Base-by-base conservation (phyloP, 2,113 vertebrate genomes). In the Nothoprocta perdicaria region DNA sequence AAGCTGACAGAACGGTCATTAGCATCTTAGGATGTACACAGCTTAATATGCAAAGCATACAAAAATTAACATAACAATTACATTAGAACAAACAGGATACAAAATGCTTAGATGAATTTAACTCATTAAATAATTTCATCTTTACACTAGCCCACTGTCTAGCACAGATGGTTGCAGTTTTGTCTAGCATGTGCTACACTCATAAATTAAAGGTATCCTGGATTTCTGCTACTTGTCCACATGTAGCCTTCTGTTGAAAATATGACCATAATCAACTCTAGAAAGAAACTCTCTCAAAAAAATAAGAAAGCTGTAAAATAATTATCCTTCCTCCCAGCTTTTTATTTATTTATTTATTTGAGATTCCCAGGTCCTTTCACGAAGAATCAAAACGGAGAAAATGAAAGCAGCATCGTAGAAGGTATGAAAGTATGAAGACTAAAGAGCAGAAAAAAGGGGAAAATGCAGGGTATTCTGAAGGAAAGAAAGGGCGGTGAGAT, bases 41-140 rank as follows among this genome's bases (percentile, higher is more conserved):
- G 18, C 69, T 97, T 96, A 97, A 97, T 96, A 97, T 96, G 96
- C 95, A 97, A 96, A 94, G 57, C 91, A 95, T 90, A 97, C 69
- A 95, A 92, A 96, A 97, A 98, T 97, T 97, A 97, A 94, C 95
- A 97, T 95, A 95, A 94, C 94, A 97, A 97, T 97, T 96, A 97
- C 88, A 86, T 93, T 96, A 97, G 92, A 96, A 97, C 83, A 96
- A 97, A 95, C 92, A 97, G 89, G 86, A 96, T 95, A 96, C 60
- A 96, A 97, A 97, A 96, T 78, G 53, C 90, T 97, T 96, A 96
- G 95, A 96, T 95, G 41, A 95, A 96, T 96, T 97, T 96, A 97
- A 96, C 94, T 97, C 93, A 96, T 95, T 97, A 97, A 96, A 95
- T 96, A 41, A 97, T 96, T 93, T 73, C 67, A 61, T 95, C 86